Evolutionary conservation across 2,113 vertebrate genomes (phyloP), one percentile per base, ranked within the genome.

Genomic region (Macroglossus sobrinus): DNA sequence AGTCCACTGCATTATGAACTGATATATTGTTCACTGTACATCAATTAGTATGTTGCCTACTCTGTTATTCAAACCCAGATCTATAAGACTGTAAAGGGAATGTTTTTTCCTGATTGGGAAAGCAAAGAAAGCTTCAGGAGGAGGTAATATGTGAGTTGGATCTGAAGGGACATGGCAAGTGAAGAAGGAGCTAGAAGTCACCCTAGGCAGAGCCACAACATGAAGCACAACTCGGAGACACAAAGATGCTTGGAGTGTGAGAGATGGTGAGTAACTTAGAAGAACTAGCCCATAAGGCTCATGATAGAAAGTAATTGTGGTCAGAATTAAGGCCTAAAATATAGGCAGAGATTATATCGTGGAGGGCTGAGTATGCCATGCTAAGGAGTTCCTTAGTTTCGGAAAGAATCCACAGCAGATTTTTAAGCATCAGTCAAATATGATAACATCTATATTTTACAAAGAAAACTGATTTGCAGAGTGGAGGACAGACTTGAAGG

Each of bases 331-430:
- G 76, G 71, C 15, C 55, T 0, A 2, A 40, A 66, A 26, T 8
- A 19, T 2, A 45, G 43, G 18, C 13, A 0, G 0, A 21, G 13
- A 35, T 35, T 24, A 7, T 0, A 0, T 10, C 6, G 4, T 0
- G 18, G 69, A 38, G 0, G 47, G 3, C 30, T 1, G 2, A 75
- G n/a, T 15, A 63, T 24, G 35, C 50, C 22, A 43, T 2, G 5
- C 43, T 18, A 40, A 43, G 14, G 26, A 33, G 57, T 21, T 66
- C 50, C 75, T 69, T 64, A 11, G 40, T 76, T 85, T 72, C 50
- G 14, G 18, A 91, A 71, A 69, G 61, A 47, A 43, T 35, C 13
- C 24, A 12, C 5, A 24, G 72, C 40, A 85, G 19, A 33, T 15
- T 59, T 75, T 28, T 35, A 3, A 80, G 40, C 26, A 35, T 33